Evolutionary conservation across 2,888 invertebrate species (phyloP).

Genomic region (Opisthograptis luteolata): DNA sequence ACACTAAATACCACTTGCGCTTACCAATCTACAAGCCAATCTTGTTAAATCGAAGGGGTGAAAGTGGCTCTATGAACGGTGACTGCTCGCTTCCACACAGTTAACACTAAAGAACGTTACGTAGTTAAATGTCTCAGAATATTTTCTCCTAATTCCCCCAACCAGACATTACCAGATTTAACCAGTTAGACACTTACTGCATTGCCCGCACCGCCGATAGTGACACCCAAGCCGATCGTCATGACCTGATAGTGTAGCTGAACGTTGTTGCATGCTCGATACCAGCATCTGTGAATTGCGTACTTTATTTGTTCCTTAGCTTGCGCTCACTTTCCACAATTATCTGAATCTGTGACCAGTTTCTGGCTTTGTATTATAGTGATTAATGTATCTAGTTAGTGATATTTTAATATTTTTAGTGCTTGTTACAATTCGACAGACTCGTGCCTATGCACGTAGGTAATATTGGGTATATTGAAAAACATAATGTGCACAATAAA

Average conservation of each 20-base stretch:
- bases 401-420: too few species aligned
- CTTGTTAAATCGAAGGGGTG: conserved; percentile 16
- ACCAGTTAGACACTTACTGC: conserved; percentile 48
- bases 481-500: conserved; percentile 25
- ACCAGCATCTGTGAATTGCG: conserved; percentile 42
- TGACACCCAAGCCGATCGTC: conserved; percentile 62
- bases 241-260: conserved; percentile 60
- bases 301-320: conserved; percentile 40
- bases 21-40: conserved; percentile 17
- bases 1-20: conserved; percentile 2
- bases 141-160: conserved; percentile 38
- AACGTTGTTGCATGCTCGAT: conserved; percentile 49
- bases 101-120: conserved; percentile 15
- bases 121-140: conserved; percentile 32
- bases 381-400: conserved; percentile 1
- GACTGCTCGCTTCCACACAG: conserved; percentile 8
- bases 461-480: conserved; percentile 1
- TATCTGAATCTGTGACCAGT: conserved; percentile 14
- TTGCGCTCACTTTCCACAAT: conserved; percentile 20
- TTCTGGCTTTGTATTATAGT: conserved; percentile 15
- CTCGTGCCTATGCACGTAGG: too few species aligned
- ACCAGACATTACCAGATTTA: conserved; percentile 29
- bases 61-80: conserved; percentile 15
- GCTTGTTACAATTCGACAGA: too few species aligned
- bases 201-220: conserved; percentile 47